Conservation (phyloP, 2,888 invertebrate genomes). For the Cecidostiba fungosa region DNA sequence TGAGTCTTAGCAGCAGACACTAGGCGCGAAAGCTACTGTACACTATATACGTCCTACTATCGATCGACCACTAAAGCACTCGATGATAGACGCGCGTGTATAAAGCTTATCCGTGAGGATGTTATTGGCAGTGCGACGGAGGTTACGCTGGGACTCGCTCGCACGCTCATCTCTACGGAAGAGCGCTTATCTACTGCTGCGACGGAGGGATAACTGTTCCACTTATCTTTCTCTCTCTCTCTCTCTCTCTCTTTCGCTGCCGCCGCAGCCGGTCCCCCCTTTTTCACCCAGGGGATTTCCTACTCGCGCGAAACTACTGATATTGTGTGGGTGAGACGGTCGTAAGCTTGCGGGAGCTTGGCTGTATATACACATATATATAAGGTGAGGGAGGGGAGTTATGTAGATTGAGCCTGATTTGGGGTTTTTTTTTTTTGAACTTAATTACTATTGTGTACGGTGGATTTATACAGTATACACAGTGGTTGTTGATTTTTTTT, state of each 20-base stretch:
- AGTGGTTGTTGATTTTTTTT: too few species aligned
- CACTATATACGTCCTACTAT: neutral
- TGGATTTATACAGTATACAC: too few species aligned
- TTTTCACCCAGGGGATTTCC: constrained; percentile 3
- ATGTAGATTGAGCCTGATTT: neutral
- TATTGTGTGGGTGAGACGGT: neutral
- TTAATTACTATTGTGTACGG: too few species aligned
- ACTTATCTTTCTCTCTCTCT: constrained; percentile 8
- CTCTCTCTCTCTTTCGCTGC: neutral
- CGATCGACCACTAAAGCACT: neutral
- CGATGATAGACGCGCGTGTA: neutral
- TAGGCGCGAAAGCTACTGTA: neutral
- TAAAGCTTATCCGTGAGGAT: neutral
- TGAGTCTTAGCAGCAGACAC: neutral
- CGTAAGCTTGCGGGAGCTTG: too few species aligned
- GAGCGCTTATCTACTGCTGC: constrained; percentile 4
- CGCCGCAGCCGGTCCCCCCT: neutral
- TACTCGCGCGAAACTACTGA: neutral
- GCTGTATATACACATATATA: neutral
- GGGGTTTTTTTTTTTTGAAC: neutral
- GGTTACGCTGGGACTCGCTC: constrained; percentile 6
- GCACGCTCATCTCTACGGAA: constrained; percentile 7
- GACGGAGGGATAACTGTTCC: constrained; percentile 11
- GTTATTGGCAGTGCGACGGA: neutral
- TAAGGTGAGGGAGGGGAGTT: neutral